phyloP scores from a whole-genome alignment of 35 echinoderm and acorn worm species.

The Lytechinus variegatus region DNA sequence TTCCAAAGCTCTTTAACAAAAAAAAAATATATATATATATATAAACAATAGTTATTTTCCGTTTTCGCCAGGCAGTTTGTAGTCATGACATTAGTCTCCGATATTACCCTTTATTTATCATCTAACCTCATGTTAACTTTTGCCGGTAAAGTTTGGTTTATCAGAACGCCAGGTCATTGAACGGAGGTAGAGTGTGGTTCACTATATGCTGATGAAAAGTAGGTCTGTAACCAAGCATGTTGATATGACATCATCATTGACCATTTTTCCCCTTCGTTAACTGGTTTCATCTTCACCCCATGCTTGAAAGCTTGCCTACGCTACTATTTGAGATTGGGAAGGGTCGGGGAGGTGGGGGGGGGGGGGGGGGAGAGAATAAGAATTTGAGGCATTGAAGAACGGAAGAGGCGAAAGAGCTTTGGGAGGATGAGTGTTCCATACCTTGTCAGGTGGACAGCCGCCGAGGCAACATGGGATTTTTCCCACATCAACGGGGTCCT shows the following conservation, averaged over 20 bases:
- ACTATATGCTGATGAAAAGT: neutral
- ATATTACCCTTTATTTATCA: too few relatives aligned
- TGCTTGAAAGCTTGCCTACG: neutral
- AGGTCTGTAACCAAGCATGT: neutral
- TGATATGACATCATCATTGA: neutral
- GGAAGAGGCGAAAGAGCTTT: constrained; percentile 21
- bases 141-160: neutral
- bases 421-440: constrained; percentile 47
- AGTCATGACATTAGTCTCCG: too few relatives aligned
- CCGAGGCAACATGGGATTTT: constrained; percentile 39
- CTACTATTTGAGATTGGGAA: neutral
- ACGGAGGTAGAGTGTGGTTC: neutral
- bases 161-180: neutral
- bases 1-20: too few relatives aligned
- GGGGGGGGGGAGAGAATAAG: too few relatives aligned
- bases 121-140: neutral
- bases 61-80: too few relatives aligned
- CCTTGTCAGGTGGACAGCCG: constrained; percentile 48
- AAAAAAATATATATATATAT: too few relatives aligned
- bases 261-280: neutral
- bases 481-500: constrained; percentile 29
- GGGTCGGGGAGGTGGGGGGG: neutral
- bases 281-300: neutral
- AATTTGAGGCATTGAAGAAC: neutral
- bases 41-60: too few relatives aligned